These are phyloP conservation scores for Carcina quercana DNA, from an alignment of 2,888 invertebrate genomes.

Conservation along the genomic window DNA sequence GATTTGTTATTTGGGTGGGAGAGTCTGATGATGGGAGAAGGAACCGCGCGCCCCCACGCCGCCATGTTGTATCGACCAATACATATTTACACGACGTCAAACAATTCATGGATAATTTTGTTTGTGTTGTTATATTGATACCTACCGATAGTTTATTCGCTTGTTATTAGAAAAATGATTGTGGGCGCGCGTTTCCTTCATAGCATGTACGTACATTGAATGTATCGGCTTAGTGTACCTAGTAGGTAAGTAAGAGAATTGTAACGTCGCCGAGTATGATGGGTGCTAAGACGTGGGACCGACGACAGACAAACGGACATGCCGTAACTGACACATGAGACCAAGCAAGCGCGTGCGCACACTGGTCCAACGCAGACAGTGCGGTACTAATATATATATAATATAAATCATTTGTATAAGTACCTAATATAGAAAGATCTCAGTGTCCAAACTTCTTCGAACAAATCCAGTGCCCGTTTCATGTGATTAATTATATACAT, in stretches of 20 bases:
- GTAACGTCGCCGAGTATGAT: conserved; percentile 31
- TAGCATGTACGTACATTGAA: too few relatives aligned
- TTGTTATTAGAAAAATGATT: too few relatives aligned
- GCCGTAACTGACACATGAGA: too few relatives aligned
- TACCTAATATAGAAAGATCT: conserved; percentile 63
- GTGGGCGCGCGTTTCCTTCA: too few relatives aligned
- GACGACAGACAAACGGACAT: conserved; percentile 23
- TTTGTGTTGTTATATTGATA: too few relatives aligned
- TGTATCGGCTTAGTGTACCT: too few relatives aligned
- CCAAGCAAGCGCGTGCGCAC: conserved; percentile 21
- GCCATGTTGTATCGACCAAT: too few relatives aligned
- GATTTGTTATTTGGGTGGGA: conserved; percentile 16
- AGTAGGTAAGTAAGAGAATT: conserved; percentile 31
- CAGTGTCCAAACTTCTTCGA: conserved; percentile 62
- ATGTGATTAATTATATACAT: conserved; percentile 56
- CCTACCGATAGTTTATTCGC: too few relatives aligned
- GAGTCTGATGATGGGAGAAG: not conserved
- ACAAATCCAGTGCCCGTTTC: conserved; percentile 68
- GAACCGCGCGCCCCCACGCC: conserved; percentile 3
- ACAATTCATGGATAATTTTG: too few relatives aligned
- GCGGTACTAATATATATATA: conserved; percentile 31
- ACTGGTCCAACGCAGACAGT: conserved; percentile 35
- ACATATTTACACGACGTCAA: too few relatives aligned
- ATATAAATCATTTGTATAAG: conserved; percentile 35
- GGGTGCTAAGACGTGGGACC: conserved; percentile 57